Evolutionary conservation across 2,888 invertebrate species (phyloP), one percentile per base, ranked within the genome.

Genomic region (Trachelus iudaicus): DNA sequence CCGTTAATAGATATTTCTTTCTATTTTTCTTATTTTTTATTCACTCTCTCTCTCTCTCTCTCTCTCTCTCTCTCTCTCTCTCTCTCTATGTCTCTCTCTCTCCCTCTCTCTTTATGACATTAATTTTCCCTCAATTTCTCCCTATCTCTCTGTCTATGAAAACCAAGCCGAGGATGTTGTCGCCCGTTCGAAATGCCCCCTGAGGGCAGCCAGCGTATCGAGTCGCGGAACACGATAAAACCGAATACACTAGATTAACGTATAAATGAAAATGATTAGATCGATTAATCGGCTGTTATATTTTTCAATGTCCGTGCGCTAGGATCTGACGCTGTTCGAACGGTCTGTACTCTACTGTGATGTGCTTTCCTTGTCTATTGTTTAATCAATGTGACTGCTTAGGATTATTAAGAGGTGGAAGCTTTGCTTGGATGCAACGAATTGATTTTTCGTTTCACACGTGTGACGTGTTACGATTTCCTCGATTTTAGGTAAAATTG

Each of bases 331-430:
- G 69, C 69, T 56, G 37, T 75, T 77, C 75, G 75, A 77, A 77
- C 77, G 75, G 75, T 75, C 77, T 75, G 31, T 71, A 75, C 56
- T 69, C 69, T 75, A 77, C 77, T 77, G 77, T 77, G 77, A 77
- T 77, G 77, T 77, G 77, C 77, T 77, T 77, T 77, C 37, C 77
- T 75, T 73, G 77, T 77, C 74, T 69, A 56, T 73, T 56, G 71
- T 34, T 75, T 75, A 69, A 33, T 76, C 71, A 76, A 76, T 76
- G 76, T 76, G 37, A 76, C 76, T 76, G 76, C 76, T 76, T 71
- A 76, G 35, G 56, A 34, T 56, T 56, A 56, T 56, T 56, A 23
- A 56, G 23, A 9, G 56, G 56, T 23, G 23, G 23, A 23, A 56
- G 23, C 56, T 37, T 4, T 13, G 2, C 15, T 56, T 23, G 6